Percentiles rank a stretch among this genome's conserved stretches.
phyloP scores from a whole-genome alignment of 37 sponge, comb jelly and placozoan species.

The Ephydatia muelleri region DNA sequence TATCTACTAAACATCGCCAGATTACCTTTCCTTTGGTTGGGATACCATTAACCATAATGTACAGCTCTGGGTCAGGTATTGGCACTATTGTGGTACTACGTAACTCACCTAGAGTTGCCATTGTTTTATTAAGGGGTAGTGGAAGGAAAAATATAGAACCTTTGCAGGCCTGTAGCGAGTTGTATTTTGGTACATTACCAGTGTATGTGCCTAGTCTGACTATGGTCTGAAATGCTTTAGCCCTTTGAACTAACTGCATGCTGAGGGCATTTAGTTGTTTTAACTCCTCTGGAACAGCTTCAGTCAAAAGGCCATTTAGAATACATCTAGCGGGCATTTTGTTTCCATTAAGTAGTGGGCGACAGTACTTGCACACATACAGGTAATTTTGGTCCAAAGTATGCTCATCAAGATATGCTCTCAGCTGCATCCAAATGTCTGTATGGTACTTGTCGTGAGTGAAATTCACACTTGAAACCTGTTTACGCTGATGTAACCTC shows the following conservation, averaged over 20 bases:
- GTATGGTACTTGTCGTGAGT: slow-evolving; percentile 8
- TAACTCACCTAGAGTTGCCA: slow-evolving; percentile 33
- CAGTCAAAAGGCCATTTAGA: slow-evolving; percentile 59
- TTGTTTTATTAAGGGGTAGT: slow-evolving; percentile 45
- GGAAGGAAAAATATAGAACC: slow-evolving; percentile 57
- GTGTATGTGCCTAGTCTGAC: slow-evolving; percentile 60
- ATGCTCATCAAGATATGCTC: slow-evolving; percentile 11
- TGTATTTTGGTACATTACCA: slow-evolving; percentile 50
- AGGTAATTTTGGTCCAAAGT: neutral
- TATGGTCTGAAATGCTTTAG: slow-evolving; percentile 63
- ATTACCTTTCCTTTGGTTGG: slow-evolving; percentile 45
- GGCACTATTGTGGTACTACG: neutral
- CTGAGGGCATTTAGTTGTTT: slow-evolving; percentile 34
- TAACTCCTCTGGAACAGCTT: slow-evolving; percentile 50
- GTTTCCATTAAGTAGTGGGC: slow-evolving; percentile 9
- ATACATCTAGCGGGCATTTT: slow-evolving; percentile 60
- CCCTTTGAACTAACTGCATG: slow-evolving; percentile 55
- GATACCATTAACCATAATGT: slow-evolving; percentile 44
- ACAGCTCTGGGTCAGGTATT: slow-evolving; percentile 22
- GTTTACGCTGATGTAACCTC: slow-evolving; percentile 25
- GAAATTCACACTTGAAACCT: slow-evolving; percentile 13
- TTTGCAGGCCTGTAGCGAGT: slow-evolving; percentile 45
- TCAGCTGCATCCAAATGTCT: slow-evolving; percentile 39
- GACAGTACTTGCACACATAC: slow-evolving; percentile 62
- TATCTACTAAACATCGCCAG: slow-evolving; percentile 14